Evolutionary conservation across 2,888 invertebrate species (phyloP), one percentile per base, ranked within the genome.

Genomic region (Epicampocera succincta): DNA sequence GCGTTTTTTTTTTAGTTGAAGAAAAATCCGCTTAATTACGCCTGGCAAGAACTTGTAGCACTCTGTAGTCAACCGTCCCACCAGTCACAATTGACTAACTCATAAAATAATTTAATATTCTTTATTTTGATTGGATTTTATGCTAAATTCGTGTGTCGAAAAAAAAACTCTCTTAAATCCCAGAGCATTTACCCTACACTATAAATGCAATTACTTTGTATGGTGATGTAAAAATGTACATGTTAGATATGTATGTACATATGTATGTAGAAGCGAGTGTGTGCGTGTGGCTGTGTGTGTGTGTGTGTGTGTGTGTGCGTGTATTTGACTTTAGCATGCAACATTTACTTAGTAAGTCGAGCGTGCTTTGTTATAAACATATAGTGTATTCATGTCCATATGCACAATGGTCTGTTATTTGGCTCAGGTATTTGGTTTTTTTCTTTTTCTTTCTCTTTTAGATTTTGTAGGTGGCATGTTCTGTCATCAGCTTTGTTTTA

Each of bases 331-430:
- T 68, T 81, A 46, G 63, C 71, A 80, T 84, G 71, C 74, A 74
- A 83, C 79, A 84, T 84, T 84, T 80, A 72, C 75, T 44, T 71
- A 77, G 61, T 60, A 75, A 84, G 77, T 82, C 71, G 77, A 83
- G 84, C 83, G 69, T 81, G 75, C 78, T 83, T 84, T 83, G 84
- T 84, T 84, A 82, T 78, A 83, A 84, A 85, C 84, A 84, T 58
- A 73, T 84, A 63, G n/a, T 76, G n/a, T 63, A 25, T 56, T 73
- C 82, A 63, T 76, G n/a, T 56, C 72, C 82, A 63, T 76, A 12
- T 65, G 29, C 48, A 60, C 33, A 42, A 50, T 75, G 60, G 56
- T 15, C 60, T 72, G 38, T 54, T 72, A 78, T 83, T 71, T 63
- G 50, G 33, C 46, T 68, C 83, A 83, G 74, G 80, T 84, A 77